Percentiles rank a stretch among this genome's conserved stretches.
These are phyloP conservation scores for Aricia agestis DNA, from an alignment of 1,140 invertebrate species.

Conservation along the genomic window DNA sequence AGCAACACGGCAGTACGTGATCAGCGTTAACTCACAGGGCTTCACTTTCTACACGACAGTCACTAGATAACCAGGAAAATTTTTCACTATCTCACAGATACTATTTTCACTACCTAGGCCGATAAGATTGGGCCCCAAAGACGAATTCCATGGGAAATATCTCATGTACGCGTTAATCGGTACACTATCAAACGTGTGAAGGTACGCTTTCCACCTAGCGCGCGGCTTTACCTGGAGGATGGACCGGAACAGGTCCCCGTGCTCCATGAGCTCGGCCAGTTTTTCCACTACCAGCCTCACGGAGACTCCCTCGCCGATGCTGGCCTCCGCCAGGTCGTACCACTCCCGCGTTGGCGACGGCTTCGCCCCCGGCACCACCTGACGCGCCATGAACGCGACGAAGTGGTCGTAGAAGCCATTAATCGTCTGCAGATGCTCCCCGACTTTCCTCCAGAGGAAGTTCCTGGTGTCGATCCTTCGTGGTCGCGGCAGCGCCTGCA, in stretches of 20 bases:
- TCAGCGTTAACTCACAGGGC: neutral
- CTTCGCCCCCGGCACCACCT: constrained; percentile 61
- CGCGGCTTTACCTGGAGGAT: constrained; percentile 78
- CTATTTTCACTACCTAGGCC: no score
- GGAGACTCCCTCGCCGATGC: constrained; percentile 76
- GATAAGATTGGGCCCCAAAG: no score
- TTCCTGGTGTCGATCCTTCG: constrained; percentile 66
- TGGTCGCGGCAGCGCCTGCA: constrained; percentile 58
- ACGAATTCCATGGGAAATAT: neutral
- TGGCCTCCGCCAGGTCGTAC: constrained; percentile 79
- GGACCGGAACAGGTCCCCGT: constrained; percentile 79
- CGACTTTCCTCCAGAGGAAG: constrained; percentile 77
- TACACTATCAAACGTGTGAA: no score
- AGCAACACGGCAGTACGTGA: neutral
- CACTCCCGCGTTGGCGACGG: constrained; percentile 76
- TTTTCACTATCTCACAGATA: no score
- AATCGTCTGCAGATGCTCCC: constrained; percentile 74
- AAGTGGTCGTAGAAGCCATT: constrained; percentile 79
- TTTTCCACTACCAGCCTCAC: constrained; percentile 70
- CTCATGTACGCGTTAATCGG: no score
- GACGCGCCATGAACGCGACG: constrained; percentile 75
- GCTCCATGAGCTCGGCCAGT: constrained; percentile 74
- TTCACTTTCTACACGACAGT: neutral
- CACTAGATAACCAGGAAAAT: no score
- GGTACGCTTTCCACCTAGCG: neutral